phyloP scores from a whole-genome alignment of 2,113 vertebrate genomes.

The Neomonachus schauinslandi region DNA sequence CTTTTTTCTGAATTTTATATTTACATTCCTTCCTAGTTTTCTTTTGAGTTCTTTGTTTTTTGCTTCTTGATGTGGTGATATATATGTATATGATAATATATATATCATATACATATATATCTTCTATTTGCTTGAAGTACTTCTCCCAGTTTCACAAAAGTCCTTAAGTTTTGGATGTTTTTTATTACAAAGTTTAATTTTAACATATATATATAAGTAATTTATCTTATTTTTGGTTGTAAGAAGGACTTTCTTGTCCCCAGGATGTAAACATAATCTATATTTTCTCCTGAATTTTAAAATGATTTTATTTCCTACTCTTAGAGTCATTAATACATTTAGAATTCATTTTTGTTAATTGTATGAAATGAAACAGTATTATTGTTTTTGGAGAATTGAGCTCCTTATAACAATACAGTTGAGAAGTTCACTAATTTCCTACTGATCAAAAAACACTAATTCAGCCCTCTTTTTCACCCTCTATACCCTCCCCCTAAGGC shows the following conservation, averaged over 20 bases:
- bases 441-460: too few species aligned
- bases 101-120: not conserved
- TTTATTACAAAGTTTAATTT: not conserved
- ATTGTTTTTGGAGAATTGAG: not conserved
- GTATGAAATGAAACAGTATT: not conserved
- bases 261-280: not conserved
- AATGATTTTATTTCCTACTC: not conserved
- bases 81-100: not conserved
- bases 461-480: not conserved
- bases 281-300: not conserved
- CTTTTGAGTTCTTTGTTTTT: not conserved
- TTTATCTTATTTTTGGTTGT: not conserved
- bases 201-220: not conserved
- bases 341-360: too few species aligned
- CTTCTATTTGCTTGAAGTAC: not conserved
- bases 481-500: not conserved
- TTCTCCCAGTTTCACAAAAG: not conserved
- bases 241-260: not conserved
- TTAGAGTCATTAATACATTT: not conserved
- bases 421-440: not conserved
- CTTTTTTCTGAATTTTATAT: too few species aligned
- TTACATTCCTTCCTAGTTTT: not conserved
- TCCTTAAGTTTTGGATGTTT: not conserved
- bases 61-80: not conserved
- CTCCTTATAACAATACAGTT: not conserved